phyloP scores from a whole-genome alignment of 2,797 vertebrate species.

The Scomberomorus guttatus region DNA sequence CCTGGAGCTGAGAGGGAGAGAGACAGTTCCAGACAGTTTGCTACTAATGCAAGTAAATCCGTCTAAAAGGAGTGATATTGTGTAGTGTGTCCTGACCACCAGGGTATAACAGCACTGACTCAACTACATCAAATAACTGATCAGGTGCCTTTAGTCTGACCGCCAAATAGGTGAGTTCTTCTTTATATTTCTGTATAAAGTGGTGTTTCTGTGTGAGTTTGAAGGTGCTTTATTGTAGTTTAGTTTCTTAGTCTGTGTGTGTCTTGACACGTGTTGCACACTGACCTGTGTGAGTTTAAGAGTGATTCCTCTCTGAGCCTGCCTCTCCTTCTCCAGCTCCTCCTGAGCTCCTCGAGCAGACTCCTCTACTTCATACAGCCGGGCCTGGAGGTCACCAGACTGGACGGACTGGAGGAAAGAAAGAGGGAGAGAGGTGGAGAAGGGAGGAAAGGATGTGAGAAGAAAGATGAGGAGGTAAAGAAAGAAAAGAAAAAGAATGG shows the following conservation, averaged over 20 bases:
- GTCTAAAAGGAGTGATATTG: background rate
- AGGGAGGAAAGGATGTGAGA: background rate
- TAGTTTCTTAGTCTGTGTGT: background rate
- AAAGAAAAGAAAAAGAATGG: background rate
- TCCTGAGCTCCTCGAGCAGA: conserved; percentile 85
- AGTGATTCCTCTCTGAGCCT: conserved; percentile 87
- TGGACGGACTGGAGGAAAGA: conserved; percentile 53
- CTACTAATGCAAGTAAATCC: background rate
- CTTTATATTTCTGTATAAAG: background rate
- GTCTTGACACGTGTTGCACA: background rate
- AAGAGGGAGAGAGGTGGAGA: background rate
- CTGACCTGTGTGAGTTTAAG: conserved; percentile 81
- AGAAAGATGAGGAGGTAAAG: background rate
- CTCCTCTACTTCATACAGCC: conserved; percentile 87
- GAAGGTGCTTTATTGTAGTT: background rate
- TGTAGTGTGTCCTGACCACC: background rate
- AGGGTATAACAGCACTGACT: no score
- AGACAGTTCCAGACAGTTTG: background rate
- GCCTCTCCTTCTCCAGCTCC: conserved; percentile 88
- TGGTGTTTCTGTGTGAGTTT: background rate
- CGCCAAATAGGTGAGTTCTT: background rate
- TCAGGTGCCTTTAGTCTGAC: no score
- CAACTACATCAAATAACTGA: no score
- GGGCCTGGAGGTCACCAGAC: conserved; percentile 87
- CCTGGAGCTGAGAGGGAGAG: conserved; percentile 87